Base-by-base conservation (phyloP, 2,113 vertebrate genomes). In the Tamias sibiricus region DNA sequence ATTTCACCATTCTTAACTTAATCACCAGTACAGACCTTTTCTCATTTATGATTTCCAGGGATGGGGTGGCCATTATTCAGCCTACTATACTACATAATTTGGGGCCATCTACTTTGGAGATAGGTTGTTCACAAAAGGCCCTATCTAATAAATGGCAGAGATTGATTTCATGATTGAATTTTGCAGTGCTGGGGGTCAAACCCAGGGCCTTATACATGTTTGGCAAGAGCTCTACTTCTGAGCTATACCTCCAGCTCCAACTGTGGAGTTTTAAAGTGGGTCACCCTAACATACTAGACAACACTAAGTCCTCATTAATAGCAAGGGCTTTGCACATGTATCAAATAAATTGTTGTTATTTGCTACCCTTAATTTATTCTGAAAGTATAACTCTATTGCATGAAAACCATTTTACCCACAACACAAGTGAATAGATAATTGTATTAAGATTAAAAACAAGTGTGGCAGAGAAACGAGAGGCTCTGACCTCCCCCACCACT, bases 1-100 rank as follows among this genome's bases (percentile, higher is more conserved):
- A 66, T 88, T 81, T 81, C 49, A 86, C 88, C 44, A 80, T 52
- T 71, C 32, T 52, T 85, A 54, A 85, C 69, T 96, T 72, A 54
- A 82, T 72, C 40, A 35, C 11, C 37, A 7, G 13, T 26, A 3
- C 47, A 66, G 26, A 74, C 49, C 32, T 42, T 77, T 69, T 91
- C 13, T 35, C 16, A 42, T n/a, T 54, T 64, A 52, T 6, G 71
- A 26, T 22, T 57, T 93, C 35, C 47, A 66, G 72, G 13, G 28
- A 72, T 66, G 13, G 66, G 4, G 62, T 49, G 37, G 35, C 19
- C 16, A 44, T 62, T 84, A 90, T 47, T 68, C 47, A 52, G 37
- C 9, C 71, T 91, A 77, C 40, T 40, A 68, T 20, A 80, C 9
- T 44, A 71, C 35, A 77, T 52, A 74, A 59, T 64, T 68, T 84